Percentiles rank a stretch among this genome's conserved stretches.
Conservation (phyloP, 1,140 invertebrate species). For the Armadillidium nasatum region DNA sequence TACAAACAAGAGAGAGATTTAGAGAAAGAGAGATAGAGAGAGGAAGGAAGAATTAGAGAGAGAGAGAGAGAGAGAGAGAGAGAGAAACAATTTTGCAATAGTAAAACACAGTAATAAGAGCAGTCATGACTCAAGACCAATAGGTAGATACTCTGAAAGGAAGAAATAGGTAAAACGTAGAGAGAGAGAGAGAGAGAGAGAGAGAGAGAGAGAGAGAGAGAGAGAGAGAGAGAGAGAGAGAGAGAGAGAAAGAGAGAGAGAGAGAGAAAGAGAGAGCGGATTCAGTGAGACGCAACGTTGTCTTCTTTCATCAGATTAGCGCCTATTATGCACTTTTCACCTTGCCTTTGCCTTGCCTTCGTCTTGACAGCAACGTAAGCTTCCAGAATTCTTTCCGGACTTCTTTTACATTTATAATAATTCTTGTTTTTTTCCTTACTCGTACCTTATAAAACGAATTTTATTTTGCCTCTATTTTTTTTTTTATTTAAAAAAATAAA, state of each 20-base stretch:
- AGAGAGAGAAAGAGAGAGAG: not conserved
- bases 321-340: not conserved
- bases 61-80: too few species aligned
- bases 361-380: not conserved
- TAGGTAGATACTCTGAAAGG: not conserved
- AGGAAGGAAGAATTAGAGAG: too few species aligned
- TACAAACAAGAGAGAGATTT: not conserved
- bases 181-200: not conserved
- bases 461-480: too few species aligned
- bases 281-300: not conserved
- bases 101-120: too few species aligned
- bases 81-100: too few species aligned
- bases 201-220: not conserved
- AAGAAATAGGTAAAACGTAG: not conserved
- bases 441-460: too few species aligned
- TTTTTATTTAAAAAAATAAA: too few species aligned
- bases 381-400: not conserved
- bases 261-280: not conserved
- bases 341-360: too few species aligned
- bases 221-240: slow-evolving; percentile 14
- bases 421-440: too few species aligned
- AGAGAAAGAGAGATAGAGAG: not conserved
- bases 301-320: not conserved
- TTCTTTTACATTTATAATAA: not conserved
- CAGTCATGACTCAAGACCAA: not conserved